These are phyloP conservation scores for Virgularia gustaviana DNA, from an alignment of 92 coral and sea anemone genomes.

Conservation along the genomic window DNA sequence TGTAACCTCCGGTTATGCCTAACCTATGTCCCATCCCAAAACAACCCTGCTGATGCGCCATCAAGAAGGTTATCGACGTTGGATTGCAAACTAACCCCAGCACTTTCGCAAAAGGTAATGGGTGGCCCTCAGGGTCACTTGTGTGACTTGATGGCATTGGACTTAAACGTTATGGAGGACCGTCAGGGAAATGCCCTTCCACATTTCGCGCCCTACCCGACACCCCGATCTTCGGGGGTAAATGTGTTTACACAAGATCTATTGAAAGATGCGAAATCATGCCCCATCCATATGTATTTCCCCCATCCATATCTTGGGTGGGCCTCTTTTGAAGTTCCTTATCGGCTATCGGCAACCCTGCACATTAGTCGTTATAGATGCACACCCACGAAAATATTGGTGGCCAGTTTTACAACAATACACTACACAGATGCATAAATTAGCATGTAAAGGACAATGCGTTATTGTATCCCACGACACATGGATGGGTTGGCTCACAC, in stretches of 20 bases:
- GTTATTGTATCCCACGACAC: no score
- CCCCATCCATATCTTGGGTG: slow-evolving; percentile 39
- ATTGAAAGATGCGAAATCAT: background rate
- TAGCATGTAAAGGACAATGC: no score
- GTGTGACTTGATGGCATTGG: slow-evolving; percentile 53
- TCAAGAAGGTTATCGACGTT: slow-evolving; percentile 50
- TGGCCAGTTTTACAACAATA: no score
- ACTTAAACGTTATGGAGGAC: slow-evolving; percentile 45
- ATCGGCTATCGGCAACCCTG: background rate
- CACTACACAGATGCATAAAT: no score
- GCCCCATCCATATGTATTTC: slow-evolving; percentile 42
- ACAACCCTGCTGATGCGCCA: slow-evolving; percentile 57
- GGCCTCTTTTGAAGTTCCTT: slow-evolving; percentile 47
- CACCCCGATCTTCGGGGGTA: slow-evolving; percentile 41
- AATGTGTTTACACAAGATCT: slow-evolving; percentile 39
- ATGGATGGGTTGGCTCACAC: no score
- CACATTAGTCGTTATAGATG: no score
- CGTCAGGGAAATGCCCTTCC: slow-evolving; percentile 34
- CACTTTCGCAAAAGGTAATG: no score
- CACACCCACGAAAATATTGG: no score
- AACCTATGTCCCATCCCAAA: slow-evolving; percentile 36
- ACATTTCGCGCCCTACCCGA: slow-evolving; percentile 49
- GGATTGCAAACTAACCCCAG: slow-evolving; percentile 33
- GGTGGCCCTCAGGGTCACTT: slow-evolving; percentile 48
- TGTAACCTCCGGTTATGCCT: slow-evolving; percentile 35